Conservation (phyloP, 2,797 vertebrate genomes). For the Tangara arthus region DNA sequence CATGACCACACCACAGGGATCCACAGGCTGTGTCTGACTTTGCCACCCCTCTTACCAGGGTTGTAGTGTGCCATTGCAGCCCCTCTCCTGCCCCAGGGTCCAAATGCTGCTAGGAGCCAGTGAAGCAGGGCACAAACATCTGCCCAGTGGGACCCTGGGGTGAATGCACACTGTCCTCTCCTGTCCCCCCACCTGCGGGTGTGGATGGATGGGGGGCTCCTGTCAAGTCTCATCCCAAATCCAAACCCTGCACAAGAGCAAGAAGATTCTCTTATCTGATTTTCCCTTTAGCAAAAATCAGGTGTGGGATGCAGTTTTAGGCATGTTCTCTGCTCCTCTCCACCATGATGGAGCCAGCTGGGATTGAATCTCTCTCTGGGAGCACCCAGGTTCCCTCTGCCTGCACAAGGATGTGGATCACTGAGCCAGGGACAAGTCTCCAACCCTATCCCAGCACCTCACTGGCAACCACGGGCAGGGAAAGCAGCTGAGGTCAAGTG, state of each 20-base stretch:
- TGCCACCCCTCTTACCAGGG: not conserved
- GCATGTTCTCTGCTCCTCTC: not conserved
- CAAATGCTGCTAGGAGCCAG: not conserved
- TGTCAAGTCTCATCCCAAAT: not conserved
- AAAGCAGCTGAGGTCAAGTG: not conserved
- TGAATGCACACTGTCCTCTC: not conserved
- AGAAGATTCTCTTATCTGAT: not conserved
- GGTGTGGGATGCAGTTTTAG: not conserved
- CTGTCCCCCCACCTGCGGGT: rapidly evolving
- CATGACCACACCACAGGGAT: rapidly evolving
- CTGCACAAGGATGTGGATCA: not conserved
- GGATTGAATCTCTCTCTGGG: not conserved
- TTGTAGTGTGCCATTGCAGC: not conserved
- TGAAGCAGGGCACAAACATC: not conserved
- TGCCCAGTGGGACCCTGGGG: not conserved
- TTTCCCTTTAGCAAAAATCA: not conserved
- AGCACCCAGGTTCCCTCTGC: not conserved
- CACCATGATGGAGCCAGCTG: not conserved
- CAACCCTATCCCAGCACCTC: not conserved
- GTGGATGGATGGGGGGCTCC: not conserved
- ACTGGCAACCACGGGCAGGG: not conserved
- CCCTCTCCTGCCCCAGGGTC: not conserved
- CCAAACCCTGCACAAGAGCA: rapidly evolving
- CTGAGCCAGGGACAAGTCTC: not conserved
- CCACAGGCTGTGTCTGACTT: not conserved